Conservation (phyloP, 1,140 invertebrate species). For the Wiebesia pumilae region DNA sequence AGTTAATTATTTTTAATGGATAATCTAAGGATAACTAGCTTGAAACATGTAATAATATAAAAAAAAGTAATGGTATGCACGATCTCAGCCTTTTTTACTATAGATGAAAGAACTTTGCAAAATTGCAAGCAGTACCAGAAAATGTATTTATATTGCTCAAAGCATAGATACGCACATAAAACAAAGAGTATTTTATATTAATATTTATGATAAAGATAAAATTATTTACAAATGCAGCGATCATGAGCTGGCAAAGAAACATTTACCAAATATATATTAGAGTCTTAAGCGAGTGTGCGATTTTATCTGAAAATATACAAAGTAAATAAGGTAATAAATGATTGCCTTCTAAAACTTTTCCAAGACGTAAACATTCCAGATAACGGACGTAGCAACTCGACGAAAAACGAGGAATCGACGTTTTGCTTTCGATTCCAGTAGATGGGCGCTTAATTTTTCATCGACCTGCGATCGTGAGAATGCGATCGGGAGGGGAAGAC, state of each 20-base stretch:
- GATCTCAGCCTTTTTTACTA: background rate
- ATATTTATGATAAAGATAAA: background rate
- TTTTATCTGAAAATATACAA: background rate
- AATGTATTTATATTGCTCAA: background rate
- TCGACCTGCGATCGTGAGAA: background rate
- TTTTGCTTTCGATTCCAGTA: background rate
- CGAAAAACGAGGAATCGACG: background rate
- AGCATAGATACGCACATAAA: background rate
- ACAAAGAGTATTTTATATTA: background rate
- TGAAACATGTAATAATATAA: background rate
- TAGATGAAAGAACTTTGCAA: background rate
- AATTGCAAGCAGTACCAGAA: background rate
- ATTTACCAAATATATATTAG: background rate
- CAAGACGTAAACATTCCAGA: background rate
- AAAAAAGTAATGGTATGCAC: background rate
- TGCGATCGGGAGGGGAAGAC: background rate
- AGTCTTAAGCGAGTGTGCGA: background rate
- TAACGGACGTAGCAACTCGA: background rate
- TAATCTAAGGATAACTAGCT: background rate
- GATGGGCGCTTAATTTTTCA: background rate
- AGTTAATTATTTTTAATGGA: background rate
- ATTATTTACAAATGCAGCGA: background rate
- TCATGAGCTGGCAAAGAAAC: background rate
- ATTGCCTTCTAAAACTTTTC: too few relatives aligned
- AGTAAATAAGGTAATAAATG: background rate